Conservation (phyloP, 1,140 invertebrate genomes). For the Brachionus manjavacas region DNA sequence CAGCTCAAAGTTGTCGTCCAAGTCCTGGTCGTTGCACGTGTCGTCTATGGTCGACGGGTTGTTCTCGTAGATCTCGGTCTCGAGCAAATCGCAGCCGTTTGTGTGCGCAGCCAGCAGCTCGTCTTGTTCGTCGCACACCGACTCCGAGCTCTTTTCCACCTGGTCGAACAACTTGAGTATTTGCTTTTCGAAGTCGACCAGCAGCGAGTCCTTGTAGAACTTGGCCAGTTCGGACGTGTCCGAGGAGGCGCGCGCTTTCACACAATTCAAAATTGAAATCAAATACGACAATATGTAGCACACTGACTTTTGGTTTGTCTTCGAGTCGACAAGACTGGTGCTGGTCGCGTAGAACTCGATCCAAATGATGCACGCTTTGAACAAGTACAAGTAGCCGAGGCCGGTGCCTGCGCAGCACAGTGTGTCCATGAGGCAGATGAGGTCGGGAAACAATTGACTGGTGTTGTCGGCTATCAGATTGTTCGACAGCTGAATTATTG, state of each 20-base stretch:
- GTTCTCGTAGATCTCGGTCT: conserved; percentile 39
- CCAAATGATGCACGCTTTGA: conserved; percentile 29
- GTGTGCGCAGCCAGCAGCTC: background rate
- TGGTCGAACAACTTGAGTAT: conserved; percentile 65
- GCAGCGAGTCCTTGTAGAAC: conserved; percentile 52
- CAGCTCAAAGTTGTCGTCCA: conserved; percentile 24
- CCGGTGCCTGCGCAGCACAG: conserved; percentile 1
- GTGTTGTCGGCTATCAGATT: background rate
- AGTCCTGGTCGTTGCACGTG: conserved; percentile 14
- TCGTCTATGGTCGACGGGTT: conserved; percentile 55
- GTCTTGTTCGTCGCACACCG: conserved; percentile 35
- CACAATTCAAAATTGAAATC: conserved; percentile 65
- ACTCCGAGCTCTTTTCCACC: background rate
- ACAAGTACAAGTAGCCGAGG: conserved; percentile 15
- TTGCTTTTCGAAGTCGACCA: conserved; percentile 69
- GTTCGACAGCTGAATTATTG: background rate
- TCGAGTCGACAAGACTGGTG: background rate
- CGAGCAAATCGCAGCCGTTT: background rate
- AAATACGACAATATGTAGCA: conserved; percentile 74
- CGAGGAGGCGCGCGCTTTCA: conserved; percentile 48
- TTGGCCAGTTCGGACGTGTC: background rate
- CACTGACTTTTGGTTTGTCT: conserved; percentile 68
- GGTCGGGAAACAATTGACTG: background rate
- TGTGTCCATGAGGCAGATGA: background rate
- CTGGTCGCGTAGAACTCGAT: background rate